Conservation (phyloP, 2,888 invertebrate species). For the Chydorus sphaericus region DNA sequence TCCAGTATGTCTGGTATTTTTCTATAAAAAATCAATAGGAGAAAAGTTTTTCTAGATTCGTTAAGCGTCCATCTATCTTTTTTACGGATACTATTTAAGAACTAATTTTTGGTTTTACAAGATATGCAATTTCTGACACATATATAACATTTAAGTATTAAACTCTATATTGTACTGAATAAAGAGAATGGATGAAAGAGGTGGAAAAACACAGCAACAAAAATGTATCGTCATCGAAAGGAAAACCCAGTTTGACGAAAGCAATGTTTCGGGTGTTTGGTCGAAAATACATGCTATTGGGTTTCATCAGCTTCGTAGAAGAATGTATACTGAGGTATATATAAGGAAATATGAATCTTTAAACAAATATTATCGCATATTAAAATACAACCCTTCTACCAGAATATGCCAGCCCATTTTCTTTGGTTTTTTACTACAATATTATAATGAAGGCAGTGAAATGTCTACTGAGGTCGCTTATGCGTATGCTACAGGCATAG, state of each 20-base stretch:
- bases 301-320: constrained; percentile 30
- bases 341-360: constrained; percentile 14
- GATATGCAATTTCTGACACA: too few relatives aligned
- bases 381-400: constrained; percentile 19
- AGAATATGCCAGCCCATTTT: constrained; percentile 51
- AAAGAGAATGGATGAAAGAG: constrained; percentile 45
- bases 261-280: constrained; percentile 34
- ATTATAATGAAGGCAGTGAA: constrained; percentile 41
- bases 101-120: too few relatives aligned
- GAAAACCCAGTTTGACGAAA: constrained; percentile 33
- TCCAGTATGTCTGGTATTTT: too few relatives aligned
- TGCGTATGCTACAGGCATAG: constrained; percentile 55
- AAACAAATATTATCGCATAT: too few relatives aligned
- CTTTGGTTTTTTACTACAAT: constrained; percentile 46
- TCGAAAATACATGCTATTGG: constrained; percentile 31
- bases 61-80: too few relatives aligned
- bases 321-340: constrained; percentile 29
- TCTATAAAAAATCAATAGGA: too few relatives aligned
- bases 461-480: constrained; percentile 46
- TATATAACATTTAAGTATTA: too few relatives aligned
- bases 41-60: too few relatives aligned
- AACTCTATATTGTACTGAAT: constrained; percentile 39
- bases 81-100: too few relatives aligned
- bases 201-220: constrained; percentile 29
- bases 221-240: too few relatives aligned